phyloP scores from a whole-genome alignment of 2,888 invertebrate genomes.

The Orchesellides sinensis region DNA sequence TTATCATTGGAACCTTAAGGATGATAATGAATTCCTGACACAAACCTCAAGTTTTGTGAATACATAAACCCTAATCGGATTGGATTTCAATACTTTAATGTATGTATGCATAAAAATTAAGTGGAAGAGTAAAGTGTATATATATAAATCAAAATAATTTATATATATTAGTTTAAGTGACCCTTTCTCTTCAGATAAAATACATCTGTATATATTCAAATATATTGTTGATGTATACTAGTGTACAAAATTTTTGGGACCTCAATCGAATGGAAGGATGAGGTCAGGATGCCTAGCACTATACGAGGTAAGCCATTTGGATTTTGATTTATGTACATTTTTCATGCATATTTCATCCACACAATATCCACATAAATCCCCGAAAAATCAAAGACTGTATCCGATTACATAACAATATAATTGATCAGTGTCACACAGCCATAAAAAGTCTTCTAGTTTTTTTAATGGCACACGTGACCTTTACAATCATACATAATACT shows the following conservation, averaged over 20 bases:
- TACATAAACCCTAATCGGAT: too few relatives aligned
- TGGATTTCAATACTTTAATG: neutral
- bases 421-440: constrained; percentile 12
- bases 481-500: constrained; percentile 32
- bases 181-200: too few relatives aligned
- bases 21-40: too few relatives aligned
- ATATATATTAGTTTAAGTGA: too few relatives aligned
- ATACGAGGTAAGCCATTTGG: constrained; percentile 74
- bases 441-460: neutral
- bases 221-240: constrained; percentile 58
- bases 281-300: constrained; percentile 75
- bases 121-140: neutral
- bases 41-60: too few relatives aligned
- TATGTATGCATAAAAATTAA: neutral
- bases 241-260: constrained; percentile 47
- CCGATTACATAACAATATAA: constrained; percentile 35
- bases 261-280: constrained; percentile 68
- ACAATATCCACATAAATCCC: too few relatives aligned
- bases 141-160: too few relatives aligned
- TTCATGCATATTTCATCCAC: neutral
- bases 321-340: too few relatives aligned
- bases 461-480: constrained; percentile 55
- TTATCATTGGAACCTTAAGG: too few relatives aligned
- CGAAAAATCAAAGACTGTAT: neutral
- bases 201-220: too few relatives aligned